These are phyloP conservation scores for Pangasius krempfi DNA, from an alignment of 2,797 vertebrate species.

Conservation along the genomic window DNA sequence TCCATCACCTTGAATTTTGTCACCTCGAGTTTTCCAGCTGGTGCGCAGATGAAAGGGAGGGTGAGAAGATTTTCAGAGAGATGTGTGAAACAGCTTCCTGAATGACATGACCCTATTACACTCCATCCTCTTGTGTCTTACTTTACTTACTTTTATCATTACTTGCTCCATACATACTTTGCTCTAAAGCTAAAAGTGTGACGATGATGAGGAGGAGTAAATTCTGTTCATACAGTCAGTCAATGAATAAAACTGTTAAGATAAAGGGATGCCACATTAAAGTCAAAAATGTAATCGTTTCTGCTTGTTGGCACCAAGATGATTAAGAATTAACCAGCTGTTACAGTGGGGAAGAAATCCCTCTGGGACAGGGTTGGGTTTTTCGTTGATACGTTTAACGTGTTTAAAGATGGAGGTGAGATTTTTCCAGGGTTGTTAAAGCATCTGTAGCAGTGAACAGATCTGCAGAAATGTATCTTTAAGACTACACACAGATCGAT, in stretches of 20 bases:
- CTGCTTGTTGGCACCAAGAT: background rate
- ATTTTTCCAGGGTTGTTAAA: conserved; percentile 16
- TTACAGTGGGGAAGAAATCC: background rate
- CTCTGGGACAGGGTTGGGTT: background rate
- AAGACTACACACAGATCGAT: conserved; percentile 15
- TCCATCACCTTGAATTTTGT: conserved; percentile 11
- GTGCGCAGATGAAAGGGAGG: background rate
- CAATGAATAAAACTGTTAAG: background rate
- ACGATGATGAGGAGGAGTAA: background rate
- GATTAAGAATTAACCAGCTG: conserved; percentile 29
- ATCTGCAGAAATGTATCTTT: conserved; percentile 19
- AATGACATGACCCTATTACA: background rate
- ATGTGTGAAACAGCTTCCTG: background rate
- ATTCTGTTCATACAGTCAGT: background rate
- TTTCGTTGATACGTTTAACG: conserved; percentile 2
- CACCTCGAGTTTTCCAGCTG: background rate
- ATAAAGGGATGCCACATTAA: background rate
- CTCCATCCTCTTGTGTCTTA: background rate
- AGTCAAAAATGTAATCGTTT: background rate
- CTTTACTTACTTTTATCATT: background rate
- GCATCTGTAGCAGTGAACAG: background rate
- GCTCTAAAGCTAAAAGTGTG: background rate
- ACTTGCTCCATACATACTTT: background rate
- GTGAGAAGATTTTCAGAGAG: background rate
- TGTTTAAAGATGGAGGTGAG: conserved; percentile 23